Conservation (phyloP, 2,888 invertebrate genomes). For the Eilema depressum region DNA sequence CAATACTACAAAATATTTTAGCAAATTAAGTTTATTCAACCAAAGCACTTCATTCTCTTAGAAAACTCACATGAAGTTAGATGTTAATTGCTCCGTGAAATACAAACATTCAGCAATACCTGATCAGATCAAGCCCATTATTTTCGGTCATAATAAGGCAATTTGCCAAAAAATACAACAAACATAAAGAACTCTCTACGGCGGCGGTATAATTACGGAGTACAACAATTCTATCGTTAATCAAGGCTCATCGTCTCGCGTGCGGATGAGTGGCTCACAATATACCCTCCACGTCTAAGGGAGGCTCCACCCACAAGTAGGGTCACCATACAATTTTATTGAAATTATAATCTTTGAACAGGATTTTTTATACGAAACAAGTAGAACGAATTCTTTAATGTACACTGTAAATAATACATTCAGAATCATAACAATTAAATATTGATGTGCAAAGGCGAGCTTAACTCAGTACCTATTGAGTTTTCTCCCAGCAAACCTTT, state of each 20-base stretch:
- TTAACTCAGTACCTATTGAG: too few relatives aligned
- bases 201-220: constrained; percentile 18
- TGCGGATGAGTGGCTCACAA: constrained; percentile 43
- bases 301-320: constrained; percentile 16
- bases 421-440: too few relatives aligned
- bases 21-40: too few relatives aligned
- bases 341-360: not conserved
- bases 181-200: constrained; percentile 13
- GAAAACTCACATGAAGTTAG: not conserved
- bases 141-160: not conserved
- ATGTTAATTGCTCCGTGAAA: not conserved
- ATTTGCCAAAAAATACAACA: constrained; percentile 1
- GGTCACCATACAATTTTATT: not conserved
- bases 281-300: constrained; percentile 6
- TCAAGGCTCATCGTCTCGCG: constrained; percentile 46
- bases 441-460: too few relatives aligned
- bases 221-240: constrained; percentile 37
- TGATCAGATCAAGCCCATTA: not conserved
- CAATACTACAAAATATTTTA: too few relatives aligned
- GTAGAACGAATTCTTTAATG: too few relatives aligned
- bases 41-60: too few relatives aligned
- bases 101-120: not conserved
- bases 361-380: not conserved
- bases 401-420: too few relatives aligned
- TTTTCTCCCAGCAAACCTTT: too few relatives aligned